Evolutionary conservation across 2,888 invertebrate genomes (phyloP).

Genomic region (Galerucella calmariensis): DNA sequence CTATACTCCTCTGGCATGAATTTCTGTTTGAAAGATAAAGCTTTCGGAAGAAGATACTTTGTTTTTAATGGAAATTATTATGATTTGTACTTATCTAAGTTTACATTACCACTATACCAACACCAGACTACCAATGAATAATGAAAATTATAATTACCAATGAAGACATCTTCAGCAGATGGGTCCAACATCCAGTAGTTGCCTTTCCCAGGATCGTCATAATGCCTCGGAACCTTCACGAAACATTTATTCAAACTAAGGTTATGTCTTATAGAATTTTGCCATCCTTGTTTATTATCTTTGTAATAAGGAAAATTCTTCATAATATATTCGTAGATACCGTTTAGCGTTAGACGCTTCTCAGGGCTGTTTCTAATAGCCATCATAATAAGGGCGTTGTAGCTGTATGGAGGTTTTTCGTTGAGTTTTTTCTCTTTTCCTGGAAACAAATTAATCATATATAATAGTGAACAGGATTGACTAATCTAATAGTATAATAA

Average conservation of each 20-base stretch:
- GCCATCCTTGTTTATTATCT: conserved; percentile 99
- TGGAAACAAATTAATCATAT: conserved; percentile 44
- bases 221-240: conserved; percentile 97
- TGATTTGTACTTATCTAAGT: background rate
- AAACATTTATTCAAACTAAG: conserved; percentile 98
- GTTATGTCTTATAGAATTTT: conserved; percentile 98
- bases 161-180: conserved; percentile 96
- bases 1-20: no score
- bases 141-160: conserved; percentile 60
- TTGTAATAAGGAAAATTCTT: conserved; percentile 97
- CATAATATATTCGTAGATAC: conserved; percentile 99
- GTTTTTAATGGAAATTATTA: no score
- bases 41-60: no score
- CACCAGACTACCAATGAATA: background rate
- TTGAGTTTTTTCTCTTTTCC: conserved; percentile 76
- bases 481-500: no score
- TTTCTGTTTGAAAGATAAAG: no score
- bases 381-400: conserved; percentile 99
- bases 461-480: background rate
- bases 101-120: background rate
- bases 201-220: conserved; percentile 99
- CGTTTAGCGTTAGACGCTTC: conserved; percentile 92
- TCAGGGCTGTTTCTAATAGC: conserved; percentile 95
- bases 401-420: conserved; percentile 97
- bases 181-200: conserved; percentile 99